phyloP scores from a whole-genome alignment of 1,140 invertebrate genomes.

The Drosophila ficusphila region DNA sequence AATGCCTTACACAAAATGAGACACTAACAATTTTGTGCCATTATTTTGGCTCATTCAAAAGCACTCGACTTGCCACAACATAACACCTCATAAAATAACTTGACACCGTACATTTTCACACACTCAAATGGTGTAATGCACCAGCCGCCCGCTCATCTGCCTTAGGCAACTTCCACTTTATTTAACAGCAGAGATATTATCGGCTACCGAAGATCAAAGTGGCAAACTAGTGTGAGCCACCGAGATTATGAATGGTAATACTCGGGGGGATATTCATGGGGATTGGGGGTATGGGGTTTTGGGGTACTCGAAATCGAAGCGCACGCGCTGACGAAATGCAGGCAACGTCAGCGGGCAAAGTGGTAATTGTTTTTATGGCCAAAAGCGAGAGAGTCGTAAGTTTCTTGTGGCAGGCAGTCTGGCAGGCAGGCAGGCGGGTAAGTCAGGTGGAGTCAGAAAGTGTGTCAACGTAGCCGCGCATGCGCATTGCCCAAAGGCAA shows the following conservation, averaged over 20 bases:
- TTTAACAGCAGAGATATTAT: slow-evolving; percentile 26
- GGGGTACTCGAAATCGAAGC: slow-evolving; percentile 33
- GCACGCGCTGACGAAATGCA: slow-evolving; percentile 70
- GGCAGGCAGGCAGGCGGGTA: background rate
- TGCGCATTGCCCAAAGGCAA: slow-evolving; percentile 59
- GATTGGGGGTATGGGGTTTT: slow-evolving; percentile 10
- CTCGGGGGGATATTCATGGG: slow-evolving; percentile 1
- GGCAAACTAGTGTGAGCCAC: slow-evolving; percentile 15
- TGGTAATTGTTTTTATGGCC: slow-evolving; percentile 80
- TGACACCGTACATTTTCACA: slow-evolving; percentile 25
- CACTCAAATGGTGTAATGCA: slow-evolving; percentile 22
- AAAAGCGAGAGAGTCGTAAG: slow-evolving; percentile 42
- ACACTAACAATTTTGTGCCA: slow-evolving; percentile 5
- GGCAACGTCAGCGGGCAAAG: slow-evolving; percentile 35
- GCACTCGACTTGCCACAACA: slow-evolving; percentile 9
- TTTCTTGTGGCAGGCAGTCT: slow-evolving; percentile 46
- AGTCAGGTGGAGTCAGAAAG: slow-evolving; percentile 61
- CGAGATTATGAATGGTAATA: slow-evolving; percentile 49
- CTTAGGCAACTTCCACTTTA: slow-evolving; percentile 33
- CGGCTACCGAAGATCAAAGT: slow-evolving; percentile 24
- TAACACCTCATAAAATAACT: background rate
- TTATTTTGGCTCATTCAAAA: slow-evolving; percentile 15
- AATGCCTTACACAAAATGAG: background rate
- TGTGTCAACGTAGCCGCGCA: slow-evolving; percentile 74
- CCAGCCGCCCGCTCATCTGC: slow-evolving; percentile 17